Evolutionary conservation across 2,888 invertebrate species (phyloP), one percentile per base, ranked within the genome.

Genomic region (Lamproptera curius): DNA sequence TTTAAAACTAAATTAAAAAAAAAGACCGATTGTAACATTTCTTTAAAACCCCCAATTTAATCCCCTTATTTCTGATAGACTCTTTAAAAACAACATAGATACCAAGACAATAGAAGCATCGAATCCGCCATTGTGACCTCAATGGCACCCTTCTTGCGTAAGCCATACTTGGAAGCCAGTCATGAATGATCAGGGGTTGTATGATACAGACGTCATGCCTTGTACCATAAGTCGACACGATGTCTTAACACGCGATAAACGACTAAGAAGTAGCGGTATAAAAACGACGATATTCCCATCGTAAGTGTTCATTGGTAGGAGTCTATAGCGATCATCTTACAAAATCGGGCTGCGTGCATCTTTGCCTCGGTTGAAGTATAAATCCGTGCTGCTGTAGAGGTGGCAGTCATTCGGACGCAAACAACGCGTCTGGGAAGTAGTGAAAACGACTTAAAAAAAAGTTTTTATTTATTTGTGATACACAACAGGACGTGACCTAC

Each of bases 281-380:
- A n/a, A 63, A 53, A 41, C 43, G 42, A 51, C 53, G 54, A 35
- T 50, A 46, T 50, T 49, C 46, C 33, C 36, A 39, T 53, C 55
- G 54, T 23, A 53, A 46, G 50, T 42, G 61, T 73, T 50, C 53
- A 55, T 66, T 83, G 76, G 86, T 87, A 87, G 61, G 66, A 68
- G 83, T 62, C 69, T 66, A 69, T 62, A 69, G 67, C 67, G 66
- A 70, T 63, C 69, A 78, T 84, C 87, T 86, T 87, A 84, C 87
- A 85, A 87, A 87, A 87, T 82, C 86, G 61, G 63, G 57, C 67
- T 57, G 76, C 76, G 67, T 78, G 74, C 84, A 75, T 81, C 85
- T 86, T 86, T 83, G 69, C 68, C 66, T 71, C 73, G 79, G 76
- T 81, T 75, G 77, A 85, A 76, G 80, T 87, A 87, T 87, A 87